Evolutionary conservation across 2,113 vertebrate species (phyloP), one percentile per base, ranked within the genome.

Genomic region (Chamaetylas fuelleborni): DNA sequence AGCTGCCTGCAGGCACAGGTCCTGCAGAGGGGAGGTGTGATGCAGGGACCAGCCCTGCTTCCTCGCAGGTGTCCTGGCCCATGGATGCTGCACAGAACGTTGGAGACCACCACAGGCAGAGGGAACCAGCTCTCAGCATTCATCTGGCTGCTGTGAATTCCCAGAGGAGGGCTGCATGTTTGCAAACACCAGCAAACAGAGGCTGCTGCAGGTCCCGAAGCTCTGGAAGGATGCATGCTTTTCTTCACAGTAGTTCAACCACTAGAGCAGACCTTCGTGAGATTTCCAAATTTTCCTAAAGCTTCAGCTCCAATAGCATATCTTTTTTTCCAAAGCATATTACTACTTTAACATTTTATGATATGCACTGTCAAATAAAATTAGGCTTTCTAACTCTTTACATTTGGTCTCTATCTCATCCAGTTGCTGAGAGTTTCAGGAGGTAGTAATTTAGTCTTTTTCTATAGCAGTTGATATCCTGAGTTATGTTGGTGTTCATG

Each of bases 1-100:
- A 77, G 14, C 78, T 54, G 25, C 29, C 36, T 3, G 1, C 23
- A 51, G 19, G 33, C 0, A 0, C 2, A 0, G 53, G 29, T 31
- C 19, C 24, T 57, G 24, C 2, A 1, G 36, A 34, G 10, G 36
- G 36, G 5, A 66, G 18, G 4, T 0, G 0, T 0, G 3, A 47
- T 8, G 8, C 33, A 48, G 40, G 47, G 26, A 42, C 31, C 20
- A 88, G 20, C 14, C 14, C 15, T 50, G 18, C 50, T 74, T 56
- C 26, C 38, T 42, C 1, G 0, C 22, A 12, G 53, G 5, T 1
- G 2, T 48, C 38, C 36, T 33, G 28, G 16, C n/a, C 25, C 29
- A 3, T 5, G n/a, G n/a, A 10, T 24, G 28, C 18, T 34, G 19
- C 6, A 2, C 0, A 0, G 7, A 5, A 3, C 19, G 4, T n/a